phyloP scores from a whole-genome alignment of 2,888 invertebrate species.

The Acleris laterana region DNA sequence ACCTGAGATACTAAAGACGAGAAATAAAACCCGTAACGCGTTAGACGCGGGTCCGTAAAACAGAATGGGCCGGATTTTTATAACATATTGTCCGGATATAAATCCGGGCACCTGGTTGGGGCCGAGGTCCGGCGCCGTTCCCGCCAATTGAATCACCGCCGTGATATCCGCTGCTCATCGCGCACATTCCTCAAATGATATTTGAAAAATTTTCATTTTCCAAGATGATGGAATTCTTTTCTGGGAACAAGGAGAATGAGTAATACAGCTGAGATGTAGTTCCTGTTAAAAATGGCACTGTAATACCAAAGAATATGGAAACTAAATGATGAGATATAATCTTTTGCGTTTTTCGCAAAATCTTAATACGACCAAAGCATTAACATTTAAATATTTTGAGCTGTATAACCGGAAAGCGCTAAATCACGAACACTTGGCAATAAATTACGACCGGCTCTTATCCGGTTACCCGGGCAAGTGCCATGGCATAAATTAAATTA shows the following conservation, averaged over 20 bases:
- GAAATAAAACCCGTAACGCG: slow-evolving; percentile 51
- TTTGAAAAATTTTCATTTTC: slow-evolving; percentile 28
- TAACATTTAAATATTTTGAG: slow-evolving; percentile 38
- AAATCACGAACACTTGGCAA: slow-evolving; percentile 38
- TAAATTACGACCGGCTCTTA: slow-evolving; percentile 41
- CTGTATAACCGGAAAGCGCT: slow-evolving; percentile 33
- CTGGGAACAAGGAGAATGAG: too few species aligned
- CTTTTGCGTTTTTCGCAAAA: neutral
- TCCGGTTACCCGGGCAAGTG: slow-evolving; percentile 38
- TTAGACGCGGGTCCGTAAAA: slow-evolving; percentile 54
- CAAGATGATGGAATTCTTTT: neutral
- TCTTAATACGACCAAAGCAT: slow-evolving; percentile 27
- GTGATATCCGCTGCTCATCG: slow-evolving; percentile 33
- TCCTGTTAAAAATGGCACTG: too few species aligned
- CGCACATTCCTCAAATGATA: slow-evolving; percentile 26
- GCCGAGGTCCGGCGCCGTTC: slow-evolving; percentile 56
- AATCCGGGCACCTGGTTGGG: slow-evolving; percentile 67
- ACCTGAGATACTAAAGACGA: slow-evolving; percentile 46
- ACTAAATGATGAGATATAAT: neutral
- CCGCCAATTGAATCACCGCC: slow-evolving; percentile 57
- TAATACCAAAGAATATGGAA: too few species aligned
- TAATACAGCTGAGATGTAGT: too few species aligned
- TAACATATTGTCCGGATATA: slow-evolving; percentile 68
- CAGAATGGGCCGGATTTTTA: slow-evolving; percentile 65
- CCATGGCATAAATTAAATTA: slow-evolving; percentile 42